phyloP scores from a whole-genome alignment of 2,888 invertebrate genomes.

The Paralinhomoeus sp. region DNA sequence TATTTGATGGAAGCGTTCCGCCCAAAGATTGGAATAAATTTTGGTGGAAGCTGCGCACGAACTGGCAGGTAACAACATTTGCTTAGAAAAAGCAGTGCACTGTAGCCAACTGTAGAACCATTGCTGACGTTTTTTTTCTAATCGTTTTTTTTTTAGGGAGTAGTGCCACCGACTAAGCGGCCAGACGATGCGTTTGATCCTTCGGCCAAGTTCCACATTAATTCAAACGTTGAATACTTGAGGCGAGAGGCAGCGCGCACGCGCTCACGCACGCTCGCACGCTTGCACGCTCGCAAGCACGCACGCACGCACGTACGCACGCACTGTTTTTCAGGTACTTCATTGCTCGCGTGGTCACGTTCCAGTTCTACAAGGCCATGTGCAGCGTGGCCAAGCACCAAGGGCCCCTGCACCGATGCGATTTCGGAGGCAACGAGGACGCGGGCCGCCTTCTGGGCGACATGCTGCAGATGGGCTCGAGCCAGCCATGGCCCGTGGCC shows the following conservation, averaged over 20 bases:
- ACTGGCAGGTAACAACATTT: slow-evolving; percentile 10
- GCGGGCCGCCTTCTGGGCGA: slow-evolving; percentile 40
- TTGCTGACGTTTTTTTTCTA: too few species aligned
- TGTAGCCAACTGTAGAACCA: too few species aligned
- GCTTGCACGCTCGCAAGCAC: too few species aligned
- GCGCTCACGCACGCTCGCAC: too few species aligned
- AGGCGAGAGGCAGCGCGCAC: too few species aligned
- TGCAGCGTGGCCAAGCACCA: slow-evolving; percentile 54
- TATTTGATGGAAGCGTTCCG: slow-evolving; percentile 50
- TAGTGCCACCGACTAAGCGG: neutral
- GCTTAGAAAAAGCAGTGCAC: neutral
- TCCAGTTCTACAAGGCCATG: slow-evolving; percentile 64
- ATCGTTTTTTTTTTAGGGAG: neutral
- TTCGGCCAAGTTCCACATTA: slow-evolving; percentile 2
- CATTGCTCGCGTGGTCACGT: slow-evolving; percentile 69
- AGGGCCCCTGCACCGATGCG: slow-evolving; percentile 61
- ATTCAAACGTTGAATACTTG: slow-evolving; percentile 6
- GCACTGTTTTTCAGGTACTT: slow-evolving; percentile 63
- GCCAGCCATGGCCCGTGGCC: slow-evolving; percentile 7
- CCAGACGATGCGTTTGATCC: slow-evolving; percentile 2
- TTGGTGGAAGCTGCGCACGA: slow-evolving; percentile 49
- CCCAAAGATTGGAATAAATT: slow-evolving; percentile 59
- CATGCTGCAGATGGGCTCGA: slow-evolving; percentile 5
- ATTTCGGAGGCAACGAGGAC: slow-evolving; percentile 60
- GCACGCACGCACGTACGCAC: too few species aligned